phyloP scores from a whole-genome alignment of 2,797 vertebrate genomes.

The Pangasius krempfi region DNA sequence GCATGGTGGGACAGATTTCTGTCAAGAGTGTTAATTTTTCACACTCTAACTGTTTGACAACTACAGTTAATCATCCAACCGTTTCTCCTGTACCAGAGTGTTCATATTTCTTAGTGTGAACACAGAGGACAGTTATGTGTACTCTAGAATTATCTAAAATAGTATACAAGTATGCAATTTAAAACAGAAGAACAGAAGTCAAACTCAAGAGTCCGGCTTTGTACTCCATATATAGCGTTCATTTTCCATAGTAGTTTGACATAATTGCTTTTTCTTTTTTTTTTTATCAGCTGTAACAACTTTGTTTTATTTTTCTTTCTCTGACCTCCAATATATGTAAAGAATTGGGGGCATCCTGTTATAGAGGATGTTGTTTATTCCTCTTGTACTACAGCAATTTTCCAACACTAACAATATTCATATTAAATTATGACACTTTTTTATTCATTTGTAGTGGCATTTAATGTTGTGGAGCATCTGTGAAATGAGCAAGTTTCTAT shows the following conservation, averaged over 20 bases:
- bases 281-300: not conserved
- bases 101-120: not conserved
- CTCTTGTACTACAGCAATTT: not conserved
- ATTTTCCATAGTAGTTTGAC: not conserved
- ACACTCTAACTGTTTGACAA: not conserved
- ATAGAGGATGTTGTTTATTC: not conserved
- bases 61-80: not conserved
- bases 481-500: not conserved
- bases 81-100: not conserved
- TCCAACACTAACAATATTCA: too few relatives aligned
- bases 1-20: not conserved
- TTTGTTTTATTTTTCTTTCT: not conserved
- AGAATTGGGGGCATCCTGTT: not conserved
- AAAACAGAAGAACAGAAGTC: not conserved
- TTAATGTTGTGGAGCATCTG: not conserved
- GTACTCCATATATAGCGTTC: not conserved
- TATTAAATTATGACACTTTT: not conserved
- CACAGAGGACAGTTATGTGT: not conserved
- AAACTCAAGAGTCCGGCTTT: not conserved
- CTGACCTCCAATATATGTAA: not conserved
- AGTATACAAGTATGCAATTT: not conserved
- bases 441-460: not conserved
- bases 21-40: not conserved
- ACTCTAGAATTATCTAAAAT: not conserved
- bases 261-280: not conserved